phyloP scores from a whole-genome alignment of 2,888 invertebrate genomes.

The Tipula helvola region DNA sequence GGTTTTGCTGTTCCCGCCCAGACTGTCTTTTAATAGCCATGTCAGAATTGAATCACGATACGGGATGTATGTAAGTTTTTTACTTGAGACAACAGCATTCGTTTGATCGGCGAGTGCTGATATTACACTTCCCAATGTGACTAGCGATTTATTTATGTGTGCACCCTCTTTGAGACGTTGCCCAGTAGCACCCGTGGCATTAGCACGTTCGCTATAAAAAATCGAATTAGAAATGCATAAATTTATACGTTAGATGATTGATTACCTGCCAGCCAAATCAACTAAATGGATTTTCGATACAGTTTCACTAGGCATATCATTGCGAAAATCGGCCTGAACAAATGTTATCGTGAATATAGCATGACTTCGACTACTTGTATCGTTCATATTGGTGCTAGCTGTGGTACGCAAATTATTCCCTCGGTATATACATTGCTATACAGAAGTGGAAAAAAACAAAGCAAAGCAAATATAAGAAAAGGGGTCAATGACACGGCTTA shows the following conservation, averaged over 20 bases:
- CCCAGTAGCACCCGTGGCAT: constrained; percentile 82
- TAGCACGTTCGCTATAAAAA: constrained; percentile 61
- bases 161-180: constrained; percentile 81
- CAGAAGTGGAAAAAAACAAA: background rate
- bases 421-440: constrained; percentile 60
- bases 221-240: background rate
- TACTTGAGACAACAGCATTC: constrained; percentile 40
- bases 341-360: constrained; percentile 85
- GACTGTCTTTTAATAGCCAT: constrained; percentile 76
- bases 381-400: constrained; percentile 85
- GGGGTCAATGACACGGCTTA: background rate
- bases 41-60: constrained; percentile 81
- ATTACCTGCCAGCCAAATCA: constrained; percentile 74
- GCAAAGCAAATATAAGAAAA: background rate
- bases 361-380: constrained; percentile 81
- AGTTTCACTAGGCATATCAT: constrained; percentile 79
- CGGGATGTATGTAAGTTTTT: constrained; percentile 59
- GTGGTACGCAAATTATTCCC: constrained; percentile 77
- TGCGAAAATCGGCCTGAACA: constrained; percentile 75
- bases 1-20: constrained; percentile 83
- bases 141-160: constrained; percentile 81
- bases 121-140: constrained; percentile 78
- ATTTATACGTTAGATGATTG: constrained; percentile 5
- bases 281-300: constrained; percentile 83
- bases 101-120: constrained; percentile 64